These are phyloP conservation scores for Helicoverpa zea DNA, from an alignment of 1,140 invertebrate species.

Conservation along the genomic window DNA sequence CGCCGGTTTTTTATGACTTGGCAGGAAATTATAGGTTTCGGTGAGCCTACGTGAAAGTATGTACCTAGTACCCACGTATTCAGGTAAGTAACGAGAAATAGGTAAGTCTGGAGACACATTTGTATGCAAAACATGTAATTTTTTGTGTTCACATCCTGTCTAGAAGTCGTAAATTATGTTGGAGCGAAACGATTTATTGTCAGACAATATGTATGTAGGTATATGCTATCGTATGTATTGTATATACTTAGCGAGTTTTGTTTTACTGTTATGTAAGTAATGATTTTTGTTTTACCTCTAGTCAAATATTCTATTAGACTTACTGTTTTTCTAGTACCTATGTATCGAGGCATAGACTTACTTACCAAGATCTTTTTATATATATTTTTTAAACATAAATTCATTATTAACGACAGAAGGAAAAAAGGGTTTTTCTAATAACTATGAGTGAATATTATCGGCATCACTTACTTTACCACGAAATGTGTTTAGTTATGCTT, in stretches of 20 bases:
- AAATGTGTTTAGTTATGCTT: too few relatives aligned
- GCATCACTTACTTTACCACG: too few relatives aligned
- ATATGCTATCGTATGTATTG: background rate
- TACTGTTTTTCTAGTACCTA: too few relatives aligned
- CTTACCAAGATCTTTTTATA: too few relatives aligned
- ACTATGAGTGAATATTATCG: too few relatives aligned
- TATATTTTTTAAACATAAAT: too few relatives aligned
- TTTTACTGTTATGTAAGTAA: background rate
- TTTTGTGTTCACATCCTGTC: conserved; percentile 41
- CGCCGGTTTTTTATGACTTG: background rate
- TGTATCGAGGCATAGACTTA: too few relatives aligned
- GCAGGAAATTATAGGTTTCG: conserved; percentile 36
- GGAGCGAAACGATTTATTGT: conserved; percentile 20
- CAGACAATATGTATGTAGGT: background rate
- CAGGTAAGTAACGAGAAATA: background rate
- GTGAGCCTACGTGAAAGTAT: conserved; percentile 42
- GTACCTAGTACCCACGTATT: background rate
- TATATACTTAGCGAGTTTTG: background rate
- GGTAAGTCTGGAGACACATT: conserved; percentile 22
- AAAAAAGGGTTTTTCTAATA: too few relatives aligned
- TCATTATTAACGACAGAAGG: too few relatives aligned
- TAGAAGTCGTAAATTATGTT: conserved; percentile 15
- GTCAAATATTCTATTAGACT: background rate
- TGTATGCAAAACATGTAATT: conserved; percentile 42
- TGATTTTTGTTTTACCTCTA: background rate